Evolutionary conservation across 1,140 invertebrate genomes (phyloP).

Genomic region (Contarinia nasturtii): DNA sequence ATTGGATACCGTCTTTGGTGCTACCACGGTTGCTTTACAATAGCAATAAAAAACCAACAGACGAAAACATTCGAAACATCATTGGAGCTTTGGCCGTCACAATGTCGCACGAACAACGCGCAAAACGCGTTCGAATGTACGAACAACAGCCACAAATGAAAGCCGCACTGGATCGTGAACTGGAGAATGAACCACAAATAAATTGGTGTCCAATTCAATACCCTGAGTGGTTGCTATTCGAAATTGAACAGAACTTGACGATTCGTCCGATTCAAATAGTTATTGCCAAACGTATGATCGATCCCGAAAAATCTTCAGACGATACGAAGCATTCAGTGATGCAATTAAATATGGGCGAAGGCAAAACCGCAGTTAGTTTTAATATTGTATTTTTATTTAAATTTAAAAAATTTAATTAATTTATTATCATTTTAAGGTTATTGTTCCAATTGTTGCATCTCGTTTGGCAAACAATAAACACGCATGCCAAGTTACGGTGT

Average conservation of each 20-base stretch:
- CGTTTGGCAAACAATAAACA: background rate
- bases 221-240: background rate
- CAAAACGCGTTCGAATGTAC: background rate
- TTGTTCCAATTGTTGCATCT: background rate
- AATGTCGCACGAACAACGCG: background rate
- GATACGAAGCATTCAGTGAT: background rate
- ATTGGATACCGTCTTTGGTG: background rate
- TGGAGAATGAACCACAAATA: background rate
- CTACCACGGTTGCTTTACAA: background rate
- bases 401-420: too few relatives aligned
- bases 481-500: background rate
- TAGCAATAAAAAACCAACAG: too few relatives aligned
- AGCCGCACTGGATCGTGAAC: background rate
- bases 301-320: background rate
- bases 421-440: too few relatives aligned
- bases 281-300: background rate
- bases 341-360: background rate
- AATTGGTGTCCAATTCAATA: background rate
- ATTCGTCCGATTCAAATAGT: background rate
- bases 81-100: background rate
- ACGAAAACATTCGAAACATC: too few relatives aligned
- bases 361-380: background rate
- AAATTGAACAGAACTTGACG: background rate
- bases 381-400: too few relatives aligned
- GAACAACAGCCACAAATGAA: background rate